Conservation (phyloP, 2,888 invertebrate species). For the Drosophila monieri region DNA sequence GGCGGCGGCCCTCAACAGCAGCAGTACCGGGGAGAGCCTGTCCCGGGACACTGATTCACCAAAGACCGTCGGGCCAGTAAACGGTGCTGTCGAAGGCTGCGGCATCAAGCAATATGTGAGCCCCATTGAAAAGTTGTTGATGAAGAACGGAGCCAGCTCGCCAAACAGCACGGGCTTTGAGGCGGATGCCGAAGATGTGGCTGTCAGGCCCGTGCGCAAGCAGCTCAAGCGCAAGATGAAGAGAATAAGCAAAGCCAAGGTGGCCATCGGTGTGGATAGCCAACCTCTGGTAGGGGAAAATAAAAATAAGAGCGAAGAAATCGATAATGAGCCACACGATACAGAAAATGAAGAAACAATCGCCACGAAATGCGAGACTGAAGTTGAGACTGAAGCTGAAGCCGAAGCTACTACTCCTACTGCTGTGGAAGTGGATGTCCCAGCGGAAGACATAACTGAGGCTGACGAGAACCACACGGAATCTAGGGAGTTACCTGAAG, state of each 20-base stretch:
- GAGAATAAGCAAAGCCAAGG: constrained; percentile 45
- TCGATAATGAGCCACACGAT: neutral
- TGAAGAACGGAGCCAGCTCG: constrained; percentile 78
- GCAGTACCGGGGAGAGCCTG: constrained; percentile 27
- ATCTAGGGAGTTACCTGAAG: neutral
- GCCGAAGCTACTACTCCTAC: constrained; percentile 2
- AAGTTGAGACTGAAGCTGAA: constrained; percentile 6
- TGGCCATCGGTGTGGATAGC: neutral
- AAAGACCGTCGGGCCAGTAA: constrained; percentile 6
- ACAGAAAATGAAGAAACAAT: neutral
- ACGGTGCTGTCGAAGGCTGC: neutral
- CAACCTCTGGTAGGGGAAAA: neutral
- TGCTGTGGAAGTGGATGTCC: neutral
- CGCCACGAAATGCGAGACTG: constrained; percentile 22
- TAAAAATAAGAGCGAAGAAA: neutral
- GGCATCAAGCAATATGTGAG: constrained; percentile 57
- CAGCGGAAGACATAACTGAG: neutral
- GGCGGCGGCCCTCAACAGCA: constrained; percentile 25
- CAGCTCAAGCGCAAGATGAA: constrained; percentile 58
- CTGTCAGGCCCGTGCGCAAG: constrained; percentile 19
- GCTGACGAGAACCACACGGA: neutral
- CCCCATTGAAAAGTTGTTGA: constrained; percentile 82
- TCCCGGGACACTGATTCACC: constrained; percentile 43
- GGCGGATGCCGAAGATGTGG: constrained; percentile 60
- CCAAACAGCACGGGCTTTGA: constrained; percentile 71